These are phyloP conservation scores for Idaea aversata DNA, from an alignment of 2,888 invertebrate species.

Conservation along the genomic window DNA sequence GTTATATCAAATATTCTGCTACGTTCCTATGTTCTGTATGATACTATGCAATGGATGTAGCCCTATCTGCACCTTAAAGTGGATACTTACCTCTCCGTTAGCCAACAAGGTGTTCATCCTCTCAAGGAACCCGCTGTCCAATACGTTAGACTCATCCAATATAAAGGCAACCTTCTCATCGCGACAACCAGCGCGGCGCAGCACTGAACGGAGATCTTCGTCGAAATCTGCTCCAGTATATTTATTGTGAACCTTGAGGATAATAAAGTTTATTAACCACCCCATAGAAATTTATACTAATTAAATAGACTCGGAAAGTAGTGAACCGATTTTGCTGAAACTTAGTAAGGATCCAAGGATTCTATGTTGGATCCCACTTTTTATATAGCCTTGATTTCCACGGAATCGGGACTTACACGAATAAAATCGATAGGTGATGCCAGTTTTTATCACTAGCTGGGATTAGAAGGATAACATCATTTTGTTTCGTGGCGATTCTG, in stretches of 20 bases:
- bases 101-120: constrained; percentile 99
- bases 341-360: too few species aligned
- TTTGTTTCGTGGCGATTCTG: too few species aligned
- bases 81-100: constrained; percentile 91
- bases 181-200: constrained; percentile 93
- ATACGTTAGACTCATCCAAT: constrained; percentile 98
- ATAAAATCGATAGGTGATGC: too few species aligned
- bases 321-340: too few species aligned
- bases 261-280: neutral
- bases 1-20: too few species aligned
- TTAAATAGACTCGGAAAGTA: too few species aligned
- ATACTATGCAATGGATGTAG: neutral
- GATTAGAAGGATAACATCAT: too few species aligned
- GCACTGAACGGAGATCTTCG: constrained; percentile 95
- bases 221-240: constrained; percentile 99
- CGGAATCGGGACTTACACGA: too few species aligned
- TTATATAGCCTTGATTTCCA: too few species aligned
- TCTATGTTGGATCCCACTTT: too few species aligned
- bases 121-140: constrained; percentile 99
- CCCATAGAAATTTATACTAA: too few species aligned
- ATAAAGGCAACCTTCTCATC: constrained; percentile 99
- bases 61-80: neutral
- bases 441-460: too few species aligned
- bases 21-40: neutral
- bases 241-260: constrained; percentile 94